These are phyloP conservation scores for Rambutsinella grinnellia DNA, from an alignment of 2,888 invertebrate species.

Conservation along the genomic window DNA sequence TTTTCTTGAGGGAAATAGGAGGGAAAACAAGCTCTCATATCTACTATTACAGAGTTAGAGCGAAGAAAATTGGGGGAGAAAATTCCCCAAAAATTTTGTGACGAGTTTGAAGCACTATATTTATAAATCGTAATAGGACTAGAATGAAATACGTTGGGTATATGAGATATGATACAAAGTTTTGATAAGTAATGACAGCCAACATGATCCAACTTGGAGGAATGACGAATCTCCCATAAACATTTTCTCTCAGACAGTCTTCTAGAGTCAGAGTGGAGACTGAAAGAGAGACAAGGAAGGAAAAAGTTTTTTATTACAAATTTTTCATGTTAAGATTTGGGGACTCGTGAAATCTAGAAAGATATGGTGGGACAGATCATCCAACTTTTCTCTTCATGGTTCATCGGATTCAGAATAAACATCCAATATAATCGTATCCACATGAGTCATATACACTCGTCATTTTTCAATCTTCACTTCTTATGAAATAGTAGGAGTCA, in stretches of 20 bases:
- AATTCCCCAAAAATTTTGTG: slow-evolving; percentile 15
- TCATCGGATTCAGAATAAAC: slow-evolving; percentile 4
- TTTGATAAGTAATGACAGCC: slow-evolving; percentile 17
- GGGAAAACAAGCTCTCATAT: too few relatives aligned
- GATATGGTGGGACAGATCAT: too few relatives aligned
- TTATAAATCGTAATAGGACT: too few relatives aligned
- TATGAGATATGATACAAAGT: slow-evolving; percentile 12
- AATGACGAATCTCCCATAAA: background rate
- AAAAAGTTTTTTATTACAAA: slow-evolving; percentile 17
- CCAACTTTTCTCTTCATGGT: slow-evolving; percentile 5
- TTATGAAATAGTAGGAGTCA: background rate
- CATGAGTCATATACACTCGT: too few relatives aligned
- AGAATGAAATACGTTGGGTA: background rate
- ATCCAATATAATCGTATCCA: slow-evolving; percentile 1
- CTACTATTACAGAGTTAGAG: too few relatives aligned
- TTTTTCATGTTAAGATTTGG: too few relatives aligned
- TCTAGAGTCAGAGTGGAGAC: background rate
- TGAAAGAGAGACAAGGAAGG: background rate
- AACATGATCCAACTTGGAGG: slow-evolving; percentile 1
- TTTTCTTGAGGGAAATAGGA: background rate
- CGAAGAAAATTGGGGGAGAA: slow-evolving; percentile 7
- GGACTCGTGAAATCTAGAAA: too few relatives aligned
- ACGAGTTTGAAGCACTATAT: background rate
- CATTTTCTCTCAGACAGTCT: background rate
- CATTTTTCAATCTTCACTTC: slow-evolving; percentile 18